Evolutionary conservation across 2,888 invertebrate species (phyloP).

Genomic region (Apeira syringaria): DNA sequence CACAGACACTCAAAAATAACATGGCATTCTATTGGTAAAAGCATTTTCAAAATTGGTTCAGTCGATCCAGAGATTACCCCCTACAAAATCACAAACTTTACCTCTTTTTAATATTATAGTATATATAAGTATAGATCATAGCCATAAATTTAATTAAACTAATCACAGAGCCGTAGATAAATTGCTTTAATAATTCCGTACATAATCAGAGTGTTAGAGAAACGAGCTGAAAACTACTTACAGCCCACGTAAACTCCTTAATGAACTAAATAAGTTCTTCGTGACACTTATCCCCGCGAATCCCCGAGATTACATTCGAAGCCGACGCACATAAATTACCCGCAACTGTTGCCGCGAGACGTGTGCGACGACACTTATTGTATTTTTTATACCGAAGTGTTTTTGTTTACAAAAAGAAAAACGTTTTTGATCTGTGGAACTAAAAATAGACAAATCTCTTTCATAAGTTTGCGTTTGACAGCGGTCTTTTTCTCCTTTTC

Average conservation of each 20-base stretch:
- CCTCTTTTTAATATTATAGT: no score
- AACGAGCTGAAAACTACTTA: conserved; percentile 4
- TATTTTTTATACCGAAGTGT: conserved; percentile 15
- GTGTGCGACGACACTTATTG: conserved; percentile 22
- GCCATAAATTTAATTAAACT: no score
- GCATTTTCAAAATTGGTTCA: no score
- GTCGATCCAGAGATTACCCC: no score
- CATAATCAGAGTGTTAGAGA: background rate
- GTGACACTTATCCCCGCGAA: conserved; percentile 13
- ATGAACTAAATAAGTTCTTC: conserved; percentile 18
- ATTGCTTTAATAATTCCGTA: background rate
- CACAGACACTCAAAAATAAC: no score
- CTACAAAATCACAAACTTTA: no score
- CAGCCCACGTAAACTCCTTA: conserved; percentile 8
- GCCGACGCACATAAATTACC: conserved; percentile 28
- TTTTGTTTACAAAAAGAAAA: background rate
- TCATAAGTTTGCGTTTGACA: no score
- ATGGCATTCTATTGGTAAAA: no score
- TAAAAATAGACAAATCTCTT: no score
- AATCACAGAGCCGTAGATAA: background rate
- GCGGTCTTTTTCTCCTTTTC: no score
- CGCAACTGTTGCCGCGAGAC: conserved; percentile 25
- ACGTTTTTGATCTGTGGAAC: background rate
- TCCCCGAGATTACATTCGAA: conserved; percentile 26
- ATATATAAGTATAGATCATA: no score